phyloP scores from a whole-genome alignment of 2,888 invertebrate genomes.

The Drosophila melanocephala region DNA sequence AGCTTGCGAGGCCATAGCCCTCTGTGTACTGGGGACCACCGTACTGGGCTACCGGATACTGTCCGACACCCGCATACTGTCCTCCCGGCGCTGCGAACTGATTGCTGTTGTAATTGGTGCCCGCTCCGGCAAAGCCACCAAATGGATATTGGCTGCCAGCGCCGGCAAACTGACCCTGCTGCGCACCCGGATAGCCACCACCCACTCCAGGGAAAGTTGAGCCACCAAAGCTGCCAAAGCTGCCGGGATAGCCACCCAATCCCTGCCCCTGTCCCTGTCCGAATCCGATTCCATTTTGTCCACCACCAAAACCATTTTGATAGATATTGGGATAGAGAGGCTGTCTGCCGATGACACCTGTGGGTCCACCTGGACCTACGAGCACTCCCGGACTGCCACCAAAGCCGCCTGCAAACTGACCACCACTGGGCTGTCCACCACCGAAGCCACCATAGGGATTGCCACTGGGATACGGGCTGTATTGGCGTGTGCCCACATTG shows the following conservation, averaged over 20 bases:
- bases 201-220: conserved; percentile 34
- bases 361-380: conserved; percentile 87
- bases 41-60: conserved; percentile 53
- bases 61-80: conserved; percentile 63
- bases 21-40: conserved; percentile 72
- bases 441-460: conserved; percentile 41
- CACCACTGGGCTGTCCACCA: conserved; percentile 50
- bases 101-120: conserved; percentile 45
- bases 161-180: conserved; percentile 43
- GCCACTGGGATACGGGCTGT: conserved; percentile 60
- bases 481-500: conserved; percentile 78
- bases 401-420: conserved; percentile 51
- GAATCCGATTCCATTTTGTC: conserved; percentile 59
- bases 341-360: conserved; percentile 79
- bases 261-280: conserved; percentile 14
- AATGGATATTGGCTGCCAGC: conserved; percentile 38
- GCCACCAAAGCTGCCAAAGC: conserved; percentile 11
- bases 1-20: conserved; percentile 73
- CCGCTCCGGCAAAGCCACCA: conserved; percentile 42
- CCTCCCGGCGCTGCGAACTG: conserved; percentile 44
- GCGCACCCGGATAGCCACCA: conserved; percentile 30
- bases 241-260: conserved; percentile 10
- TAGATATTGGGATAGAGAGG: conserved; percentile 55
- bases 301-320: conserved; percentile 61
- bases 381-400: conserved; percentile 75